Base-by-base conservation (phyloP, 2,888 invertebrate genomes). In the Andrena trimmerana region DNA sequence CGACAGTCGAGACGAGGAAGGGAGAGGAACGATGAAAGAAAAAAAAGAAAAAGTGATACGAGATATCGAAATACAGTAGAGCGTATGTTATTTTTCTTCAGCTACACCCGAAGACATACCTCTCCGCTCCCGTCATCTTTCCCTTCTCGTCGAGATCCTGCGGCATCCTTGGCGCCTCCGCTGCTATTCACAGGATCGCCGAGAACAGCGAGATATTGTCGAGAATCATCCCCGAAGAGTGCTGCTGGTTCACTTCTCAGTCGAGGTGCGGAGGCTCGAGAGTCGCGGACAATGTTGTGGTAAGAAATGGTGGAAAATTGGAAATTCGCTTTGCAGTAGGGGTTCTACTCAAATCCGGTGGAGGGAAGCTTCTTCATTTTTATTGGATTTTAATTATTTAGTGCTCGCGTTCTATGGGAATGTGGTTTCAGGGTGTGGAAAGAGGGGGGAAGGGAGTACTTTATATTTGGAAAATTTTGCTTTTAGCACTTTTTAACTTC, bases 71-170 rank as follows among this genome's bases (percentile, higher is more conserved):
- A 42, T 42, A 42, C 42, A 42, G 42, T 42, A 42, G 42, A 13
- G 42, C 42, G 42, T 42, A 42, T 42, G 42, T 42, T 42, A 42
- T 42, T 42, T 42, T 78, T 81, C 71, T 81, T 78, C 82, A 93
- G 93, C 67, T 89, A 72, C 86, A 91, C 36, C 88, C 92, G 81
- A 90, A 92, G 68, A 88, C 89, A 57, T 91, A 91, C 73, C 73
- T 92, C 66, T 78, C 92, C 78, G 82, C 86, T 76, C 89, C 92
- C 36, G 86, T 90, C 33, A 50, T 85, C 59, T 89, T 92, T 72
- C 92, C 93, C 29, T 90, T 91, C 63, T 73, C 89, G 70, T 76
- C 88, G 52, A 86, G 84, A 60, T 85, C 91, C 83, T 81, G 87
- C 27, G 86, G 84, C 4, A 87, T 89, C 77, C 80, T 90, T 29